These are phyloP conservation scores for Dreissena polymorpha DNA, from an alignment of 1,140 invertebrate species.

Conservation along the genomic window DNA sequence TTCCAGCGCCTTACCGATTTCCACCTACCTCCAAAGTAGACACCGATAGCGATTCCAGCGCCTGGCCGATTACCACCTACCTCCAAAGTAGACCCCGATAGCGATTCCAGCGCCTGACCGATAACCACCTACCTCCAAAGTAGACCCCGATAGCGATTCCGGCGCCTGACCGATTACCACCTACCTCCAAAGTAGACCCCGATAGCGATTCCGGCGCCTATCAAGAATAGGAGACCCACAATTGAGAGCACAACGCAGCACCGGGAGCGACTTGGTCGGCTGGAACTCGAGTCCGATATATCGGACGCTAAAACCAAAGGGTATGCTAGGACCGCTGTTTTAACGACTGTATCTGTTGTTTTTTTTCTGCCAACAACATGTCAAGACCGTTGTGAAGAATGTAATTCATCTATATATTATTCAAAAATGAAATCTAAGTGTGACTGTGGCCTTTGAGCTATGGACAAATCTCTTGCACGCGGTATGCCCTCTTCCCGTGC, in stretches of 20 bases:
- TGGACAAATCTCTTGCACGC: too few species aligned
- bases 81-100: slow-evolving; percentile 40
- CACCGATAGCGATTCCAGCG: too few species aligned
- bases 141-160: slow-evolving; percentile 34
- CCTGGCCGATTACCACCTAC: too few species aligned
- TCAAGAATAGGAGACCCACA: slow-evolving; percentile 23
- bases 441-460: too few species aligned
- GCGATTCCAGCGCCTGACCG: slow-evolving; percentile 26
- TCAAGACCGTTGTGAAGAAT: too few species aligned
- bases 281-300: slow-evolving; percentile 5
- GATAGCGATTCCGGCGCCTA: slow-evolving; percentile 34
- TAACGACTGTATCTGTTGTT: too few species aligned
- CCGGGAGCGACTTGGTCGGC: neutral
- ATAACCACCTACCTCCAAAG: slow-evolving; percentile 44
- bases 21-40: too few species aligned
- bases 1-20: too few species aligned
- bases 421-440: too few species aligned
- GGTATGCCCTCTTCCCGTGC: too few species aligned
- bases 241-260: slow-evolving; percentile 36
- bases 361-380: too few species aligned
- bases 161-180: slow-evolving; percentile 15
- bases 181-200: slow-evolving; percentile 42
- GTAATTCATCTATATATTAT: too few species aligned
- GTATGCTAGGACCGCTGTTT: neutral
- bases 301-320: neutral